phyloP scores from a whole-genome alignment of 2,797 vertebrate genomes.

The Neoniphon sammara region DNA sequence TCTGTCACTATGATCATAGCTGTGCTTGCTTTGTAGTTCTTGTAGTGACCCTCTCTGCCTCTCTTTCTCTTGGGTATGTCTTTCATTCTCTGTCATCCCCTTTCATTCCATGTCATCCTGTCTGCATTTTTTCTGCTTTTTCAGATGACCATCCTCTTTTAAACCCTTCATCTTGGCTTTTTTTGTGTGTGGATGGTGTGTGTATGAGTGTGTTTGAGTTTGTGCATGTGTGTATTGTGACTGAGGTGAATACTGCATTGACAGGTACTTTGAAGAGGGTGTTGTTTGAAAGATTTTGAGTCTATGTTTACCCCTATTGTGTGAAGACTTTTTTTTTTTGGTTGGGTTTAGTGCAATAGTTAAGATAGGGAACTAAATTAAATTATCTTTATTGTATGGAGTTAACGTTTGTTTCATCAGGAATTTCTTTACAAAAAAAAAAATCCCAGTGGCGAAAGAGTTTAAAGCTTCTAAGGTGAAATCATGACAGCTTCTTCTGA shows the following conservation, averaged over 20 bases:
- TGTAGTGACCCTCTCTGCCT: conserved; percentile 59
- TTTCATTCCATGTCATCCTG: conserved; percentile 13
- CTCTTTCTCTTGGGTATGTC: conserved; percentile 39
- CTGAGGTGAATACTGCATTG: conserved; percentile 24
- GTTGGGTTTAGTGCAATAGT: conserved; percentile 21
- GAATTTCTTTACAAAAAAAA: conserved; percentile 4
- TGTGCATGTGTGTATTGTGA: conserved; percentile 47
- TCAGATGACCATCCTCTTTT: conserved; percentile 4
- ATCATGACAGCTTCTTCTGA: conserved; percentile 13
- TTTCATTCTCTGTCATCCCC: conserved; percentile 28
- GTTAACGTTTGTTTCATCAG: conserved; percentile 16
- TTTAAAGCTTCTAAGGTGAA: neutral
- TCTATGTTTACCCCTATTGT: conserved; percentile 20
- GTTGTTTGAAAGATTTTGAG: conserved; percentile 22
- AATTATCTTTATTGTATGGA: conserved; percentile 26
- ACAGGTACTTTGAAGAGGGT: conserved; percentile 30
- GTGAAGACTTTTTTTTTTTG: conserved; percentile 9
- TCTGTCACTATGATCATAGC: conserved; percentile 72
- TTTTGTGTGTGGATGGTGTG: conserved; percentile 46
- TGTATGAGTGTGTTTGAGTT: conserved; percentile 35
- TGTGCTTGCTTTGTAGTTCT: conserved; percentile 72
- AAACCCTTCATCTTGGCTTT: conserved; percentile 37
- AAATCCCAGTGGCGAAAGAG: conserved; percentile 25
- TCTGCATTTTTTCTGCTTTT: conserved; percentile 10
- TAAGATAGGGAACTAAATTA: conserved; percentile 12